Evolutionary conservation across 2,113 vertebrate species (phyloP).

Genomic region (Camelus dromedarius): DNA sequence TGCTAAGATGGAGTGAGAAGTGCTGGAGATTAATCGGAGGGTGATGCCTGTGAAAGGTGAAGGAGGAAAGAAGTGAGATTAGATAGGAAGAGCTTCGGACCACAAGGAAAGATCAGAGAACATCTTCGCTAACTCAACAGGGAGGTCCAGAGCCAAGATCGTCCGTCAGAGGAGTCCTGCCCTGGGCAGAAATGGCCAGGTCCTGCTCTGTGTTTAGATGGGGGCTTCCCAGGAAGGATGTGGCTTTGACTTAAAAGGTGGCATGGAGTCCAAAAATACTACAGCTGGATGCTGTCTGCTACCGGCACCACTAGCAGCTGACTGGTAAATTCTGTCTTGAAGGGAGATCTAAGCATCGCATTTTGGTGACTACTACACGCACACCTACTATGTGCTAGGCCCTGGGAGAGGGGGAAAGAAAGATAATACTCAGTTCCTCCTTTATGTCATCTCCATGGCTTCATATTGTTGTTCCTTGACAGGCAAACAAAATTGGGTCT

Average conservation of each 20-base stretch:
- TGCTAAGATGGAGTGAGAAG: background rate
- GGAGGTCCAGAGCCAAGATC: background rate
- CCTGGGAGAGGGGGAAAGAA: too few relatives aligned
- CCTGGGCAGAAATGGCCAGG: too few relatives aligned
- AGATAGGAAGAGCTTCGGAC: background rate
- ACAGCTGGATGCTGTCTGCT: too few relatives aligned
- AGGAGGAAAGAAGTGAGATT: background rate
- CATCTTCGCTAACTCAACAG: background rate
- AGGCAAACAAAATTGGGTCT: background rate
- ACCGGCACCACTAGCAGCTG: background rate
- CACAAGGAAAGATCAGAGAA: background rate
- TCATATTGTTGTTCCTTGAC: background rate
- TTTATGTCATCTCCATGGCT: background rate
- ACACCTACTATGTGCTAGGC: rapidly evolving
- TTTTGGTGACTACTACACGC: too few relatives aligned
- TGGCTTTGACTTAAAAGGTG: background rate
- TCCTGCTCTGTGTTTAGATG: background rate
- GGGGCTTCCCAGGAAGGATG: background rate
- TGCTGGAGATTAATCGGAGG: background rate
- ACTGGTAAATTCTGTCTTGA: background rate
- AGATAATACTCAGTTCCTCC: background rate
- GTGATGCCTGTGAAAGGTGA: background rate
- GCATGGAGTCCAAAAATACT: background rate
- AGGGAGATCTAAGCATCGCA: background rate
- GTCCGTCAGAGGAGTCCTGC: rapidly evolving